Evolutionary conservation across 2,888 invertebrate genomes (phyloP).

Genomic region (Caenorhabditis zanzibari): DNA sequence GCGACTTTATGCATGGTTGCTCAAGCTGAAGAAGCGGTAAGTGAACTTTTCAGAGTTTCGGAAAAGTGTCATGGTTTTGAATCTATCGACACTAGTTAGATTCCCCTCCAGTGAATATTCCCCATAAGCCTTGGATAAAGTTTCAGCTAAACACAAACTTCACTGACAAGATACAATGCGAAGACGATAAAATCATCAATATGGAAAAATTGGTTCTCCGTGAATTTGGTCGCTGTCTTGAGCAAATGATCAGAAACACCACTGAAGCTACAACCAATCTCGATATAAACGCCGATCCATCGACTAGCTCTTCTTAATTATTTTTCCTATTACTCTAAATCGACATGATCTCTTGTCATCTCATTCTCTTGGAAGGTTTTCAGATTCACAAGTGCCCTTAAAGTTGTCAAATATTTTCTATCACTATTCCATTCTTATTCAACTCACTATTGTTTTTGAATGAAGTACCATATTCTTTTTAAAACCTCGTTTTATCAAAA

Average conservation of each 20-base stretch:
- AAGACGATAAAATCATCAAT: constrained; percentile 53
- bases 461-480: not conserved
- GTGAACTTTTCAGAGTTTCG: not conserved
- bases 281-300: constrained; percentile 16
- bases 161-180: constrained; percentile 33
- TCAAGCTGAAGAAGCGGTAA: constrained; percentile 91
- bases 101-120: no score
- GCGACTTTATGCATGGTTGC: constrained; percentile 96
- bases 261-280: constrained; percentile 42
- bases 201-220: constrained; percentile 90
- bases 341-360: not conserved
- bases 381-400: not conserved
- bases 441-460: not conserved
- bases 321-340: not conserved
- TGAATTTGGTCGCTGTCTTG: constrained; percentile 95
- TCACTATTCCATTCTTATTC: not conserved
- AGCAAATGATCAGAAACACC: constrained; percentile 92
- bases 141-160: constrained; percentile 41
- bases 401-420: constrained; percentile 7
- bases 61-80: no score
- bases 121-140: not conserved
- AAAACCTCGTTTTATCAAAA: not conserved
- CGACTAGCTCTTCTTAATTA: constrained; percentile 30
- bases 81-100: no score
- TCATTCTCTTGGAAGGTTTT: not conserved